A percentile compares a stretch with the other conserved stretches of the same genome.
Conservation (phyloP, 1,140 invertebrate species). For the Eupeodes corollae region DNA sequence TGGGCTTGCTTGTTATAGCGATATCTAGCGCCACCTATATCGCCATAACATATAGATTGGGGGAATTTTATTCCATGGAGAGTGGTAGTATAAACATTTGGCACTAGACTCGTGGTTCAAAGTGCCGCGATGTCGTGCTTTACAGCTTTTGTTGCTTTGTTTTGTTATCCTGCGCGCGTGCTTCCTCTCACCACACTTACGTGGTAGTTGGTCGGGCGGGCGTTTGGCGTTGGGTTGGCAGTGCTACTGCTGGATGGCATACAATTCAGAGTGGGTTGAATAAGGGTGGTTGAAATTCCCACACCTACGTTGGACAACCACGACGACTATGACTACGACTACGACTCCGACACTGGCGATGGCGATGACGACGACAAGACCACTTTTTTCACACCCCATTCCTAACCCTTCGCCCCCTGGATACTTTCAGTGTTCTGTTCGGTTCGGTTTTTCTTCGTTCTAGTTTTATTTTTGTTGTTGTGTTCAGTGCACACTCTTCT, state of each 20-base stretch:
- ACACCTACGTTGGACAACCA: too few relatives aligned
- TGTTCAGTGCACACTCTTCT: not conserved
- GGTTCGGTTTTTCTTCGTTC: not conserved
- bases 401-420: too few relatives aligned
- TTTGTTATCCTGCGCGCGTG: constrained; percentile 11
- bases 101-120: constrained; percentile 5
- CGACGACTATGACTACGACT: too few relatives aligned
- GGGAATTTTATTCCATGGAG: too few relatives aligned
- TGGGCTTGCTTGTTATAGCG: too few relatives aligned
- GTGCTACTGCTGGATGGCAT: constrained; percentile 2
- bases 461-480: constrained; percentile 2
- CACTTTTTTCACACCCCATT: too few relatives aligned
- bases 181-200: constrained; percentile 19
- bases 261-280: constrained; percentile 11
- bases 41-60: not conserved
- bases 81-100: constrained; percentile 5
- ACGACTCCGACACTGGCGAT: too few relatives aligned
- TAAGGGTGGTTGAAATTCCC: constrained; percentile 12
- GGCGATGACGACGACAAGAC: too few relatives aligned
- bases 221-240: not conserved
- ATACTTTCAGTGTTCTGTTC: too few relatives aligned
- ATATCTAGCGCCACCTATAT: not conserved
- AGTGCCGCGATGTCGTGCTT: constrained; percentile 1
- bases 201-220: constrained; percentile 4
- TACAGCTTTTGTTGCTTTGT: constrained; percentile 6